Percentiles rank a stretch among this genome's conserved stretches.
Conservation (phyloP, 2,888 invertebrate genomes). For the Pelosia muscerda region DNA sequence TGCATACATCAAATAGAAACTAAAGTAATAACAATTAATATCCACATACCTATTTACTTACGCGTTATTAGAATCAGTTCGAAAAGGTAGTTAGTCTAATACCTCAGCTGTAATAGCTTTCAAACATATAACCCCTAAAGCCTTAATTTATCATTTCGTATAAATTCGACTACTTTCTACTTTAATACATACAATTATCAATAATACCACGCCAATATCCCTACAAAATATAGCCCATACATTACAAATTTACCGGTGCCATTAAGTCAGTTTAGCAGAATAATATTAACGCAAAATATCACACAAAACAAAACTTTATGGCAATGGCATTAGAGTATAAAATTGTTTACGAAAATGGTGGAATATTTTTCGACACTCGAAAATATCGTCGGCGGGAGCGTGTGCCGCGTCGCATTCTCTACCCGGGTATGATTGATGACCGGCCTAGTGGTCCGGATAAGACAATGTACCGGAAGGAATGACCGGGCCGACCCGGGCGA, state of each 20-base stretch:
- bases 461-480: conserved; percentile 78
- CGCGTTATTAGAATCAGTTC: background rate
- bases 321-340: conserved; percentile 10
- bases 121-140: background rate
- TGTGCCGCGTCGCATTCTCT: conserved; percentile 48
- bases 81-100: background rate
- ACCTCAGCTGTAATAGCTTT: background rate
- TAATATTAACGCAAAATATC: conserved; percentile 19
- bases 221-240: conserved; percentile 22
- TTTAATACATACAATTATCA: conserved; percentile 32
- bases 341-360: conserved; percentile 23
- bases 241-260: conserved; percentile 45
- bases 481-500: conserved; percentile 52
- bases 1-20: too few species aligned
- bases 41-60: background rate
- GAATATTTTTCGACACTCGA: conserved; percentile 47
- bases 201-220: conserved; percentile 26
- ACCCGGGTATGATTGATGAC: conserved; percentile 66
- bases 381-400: conserved; percentile 38
- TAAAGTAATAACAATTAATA: too few species aligned
- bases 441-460: conserved; percentile 67
- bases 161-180: background rate
- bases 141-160: background rate
- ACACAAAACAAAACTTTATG: conserved; percentile 18
- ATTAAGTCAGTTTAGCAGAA: conserved; percentile 48